These are phyloP conservation scores for Myxocyprinus asiaticus DNA, from an alignment of 2,113 vertebrate genomes.

Conservation along the genomic window DNA sequence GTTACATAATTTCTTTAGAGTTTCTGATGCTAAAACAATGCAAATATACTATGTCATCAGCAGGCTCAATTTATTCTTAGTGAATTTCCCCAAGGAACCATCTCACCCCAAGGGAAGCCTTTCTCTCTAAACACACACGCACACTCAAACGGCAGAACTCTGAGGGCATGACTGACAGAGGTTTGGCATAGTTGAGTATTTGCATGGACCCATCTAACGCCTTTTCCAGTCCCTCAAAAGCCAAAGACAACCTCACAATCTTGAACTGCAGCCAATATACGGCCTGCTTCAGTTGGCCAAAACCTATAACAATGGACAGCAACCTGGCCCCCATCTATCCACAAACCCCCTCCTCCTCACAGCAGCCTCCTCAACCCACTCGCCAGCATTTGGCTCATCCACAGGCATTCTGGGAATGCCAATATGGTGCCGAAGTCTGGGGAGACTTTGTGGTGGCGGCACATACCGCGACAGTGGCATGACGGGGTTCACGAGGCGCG, in stretches of 20 bases:
- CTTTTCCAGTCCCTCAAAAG: conserved; percentile 65
- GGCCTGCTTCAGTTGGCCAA: conserved; percentile 54
- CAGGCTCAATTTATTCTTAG: too few relatives aligned
- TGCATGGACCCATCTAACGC: conserved; percentile 65
- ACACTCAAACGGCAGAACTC: background rate
- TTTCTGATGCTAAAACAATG: too few relatives aligned
- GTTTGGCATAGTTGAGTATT: conserved; percentile 57
- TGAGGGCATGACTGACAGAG: conserved; percentile 51
- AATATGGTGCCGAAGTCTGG: conserved; percentile 58
- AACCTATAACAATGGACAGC: conserved; percentile 51
- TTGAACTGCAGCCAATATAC: conserved; percentile 65
- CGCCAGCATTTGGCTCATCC: conserved; percentile 63
- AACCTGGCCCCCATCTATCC: conserved; percentile 10
- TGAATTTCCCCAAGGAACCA: conserved; percentile 11
- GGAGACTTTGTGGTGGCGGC: conserved; percentile 48
- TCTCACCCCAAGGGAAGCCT: conserved; percentile 59
- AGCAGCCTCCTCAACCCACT: conserved; percentile 48
- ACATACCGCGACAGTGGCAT: conserved; percentile 69
- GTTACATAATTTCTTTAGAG: too few relatives aligned
- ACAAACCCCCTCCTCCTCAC: background rate
- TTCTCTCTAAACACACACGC: conserved; percentile 38
- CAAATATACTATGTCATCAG: too few relatives aligned
- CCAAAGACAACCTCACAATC: conserved; percentile 71
- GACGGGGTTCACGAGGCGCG: conserved; percentile 62
- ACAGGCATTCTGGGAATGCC: conserved; percentile 75